Percentiles rank a stretch among this genome's conserved stretches.
These are phyloP conservation scores for Platycercus adscitus DNA, from an alignment of 2,113 vertebrate genomes.

Conservation along the genomic window DNA sequence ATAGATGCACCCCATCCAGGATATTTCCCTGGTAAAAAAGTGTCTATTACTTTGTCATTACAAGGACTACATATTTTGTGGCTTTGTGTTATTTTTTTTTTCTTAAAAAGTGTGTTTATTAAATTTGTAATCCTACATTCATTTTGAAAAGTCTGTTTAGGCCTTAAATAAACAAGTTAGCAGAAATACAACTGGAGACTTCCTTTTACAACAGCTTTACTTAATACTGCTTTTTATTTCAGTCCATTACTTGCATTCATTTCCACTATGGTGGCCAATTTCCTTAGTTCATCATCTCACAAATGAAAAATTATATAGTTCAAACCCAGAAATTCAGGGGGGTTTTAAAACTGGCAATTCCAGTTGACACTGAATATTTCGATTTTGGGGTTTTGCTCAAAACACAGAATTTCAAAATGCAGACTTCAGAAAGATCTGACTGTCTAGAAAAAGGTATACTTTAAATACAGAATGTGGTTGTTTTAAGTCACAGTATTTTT, in stretches of 20 bases:
- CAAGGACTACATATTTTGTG: neutral
- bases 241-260: neutral
- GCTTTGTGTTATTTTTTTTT: neutral
- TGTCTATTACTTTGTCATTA: neutral
- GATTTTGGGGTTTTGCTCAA: neutral
- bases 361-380: neutral
- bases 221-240: neutral
- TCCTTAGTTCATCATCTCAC: neutral
- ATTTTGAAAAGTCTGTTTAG: neutral
- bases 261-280: neutral
- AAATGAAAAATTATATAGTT: neutral
- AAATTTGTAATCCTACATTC: neutral
- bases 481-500: slow-evolving; percentile 14
- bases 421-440: neutral
- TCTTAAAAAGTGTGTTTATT: neutral
- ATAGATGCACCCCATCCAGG: neutral
- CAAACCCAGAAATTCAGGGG: neutral
- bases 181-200: neutral
- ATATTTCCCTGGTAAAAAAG: neutral
- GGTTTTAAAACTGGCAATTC: neutral
- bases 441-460: neutral
- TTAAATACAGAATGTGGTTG: neutral
- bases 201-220: neutral
- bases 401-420: neutral
- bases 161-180: neutral